These are phyloP conservation scores for Drosophila azteca DNA, from an alignment of 1,140 invertebrate genomes.

Conservation along the genomic window DNA sequence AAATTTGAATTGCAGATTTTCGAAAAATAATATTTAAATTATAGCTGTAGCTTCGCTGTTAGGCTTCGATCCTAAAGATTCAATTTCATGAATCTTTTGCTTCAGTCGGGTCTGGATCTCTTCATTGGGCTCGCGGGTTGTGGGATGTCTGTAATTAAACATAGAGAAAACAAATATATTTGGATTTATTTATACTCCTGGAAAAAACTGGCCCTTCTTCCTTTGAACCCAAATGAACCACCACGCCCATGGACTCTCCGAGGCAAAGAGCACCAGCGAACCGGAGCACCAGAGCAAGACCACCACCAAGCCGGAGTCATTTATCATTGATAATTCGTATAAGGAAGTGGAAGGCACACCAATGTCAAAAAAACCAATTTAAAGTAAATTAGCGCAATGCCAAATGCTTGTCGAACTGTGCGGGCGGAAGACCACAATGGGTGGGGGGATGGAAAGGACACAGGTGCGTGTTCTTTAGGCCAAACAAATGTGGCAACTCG, in stretches of 20 bases:
- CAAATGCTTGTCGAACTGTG: conserved; percentile 48
- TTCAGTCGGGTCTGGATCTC: too few species aligned
- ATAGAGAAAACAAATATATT: too few species aligned
- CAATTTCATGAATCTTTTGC: too few species aligned
- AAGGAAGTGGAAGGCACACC: conserved; percentile 27
- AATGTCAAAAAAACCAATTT: conserved; percentile 70
- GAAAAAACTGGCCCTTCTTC: too few species aligned
- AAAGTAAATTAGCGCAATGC: conserved; percentile 74
- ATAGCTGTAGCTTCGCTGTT: too few species aligned
- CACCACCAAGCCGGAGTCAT: conserved; percentile 40
- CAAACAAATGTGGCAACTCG: conserved; percentile 65
- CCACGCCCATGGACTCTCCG: too few species aligned
- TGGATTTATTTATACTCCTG: too few species aligned
- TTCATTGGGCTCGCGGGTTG: too few species aligned
- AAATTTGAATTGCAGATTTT: too few species aligned
- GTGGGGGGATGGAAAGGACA: conserved; percentile 4
- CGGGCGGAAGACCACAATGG: conserved; percentile 22
- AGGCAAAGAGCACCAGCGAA: background rate
- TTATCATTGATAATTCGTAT: conserved; percentile 67
- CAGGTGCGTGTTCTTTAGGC: conserved; percentile 50
- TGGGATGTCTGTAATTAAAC: too few species aligned
- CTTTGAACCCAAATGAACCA: background rate
- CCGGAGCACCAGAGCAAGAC: background rate
- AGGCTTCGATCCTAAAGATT: too few species aligned
- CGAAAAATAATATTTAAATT: too few species aligned